These are phyloP conservation scores for Adelphocoris suturalis DNA, from an alignment of 2,888 invertebrate genomes.

Conservation along the genomic window DNA sequence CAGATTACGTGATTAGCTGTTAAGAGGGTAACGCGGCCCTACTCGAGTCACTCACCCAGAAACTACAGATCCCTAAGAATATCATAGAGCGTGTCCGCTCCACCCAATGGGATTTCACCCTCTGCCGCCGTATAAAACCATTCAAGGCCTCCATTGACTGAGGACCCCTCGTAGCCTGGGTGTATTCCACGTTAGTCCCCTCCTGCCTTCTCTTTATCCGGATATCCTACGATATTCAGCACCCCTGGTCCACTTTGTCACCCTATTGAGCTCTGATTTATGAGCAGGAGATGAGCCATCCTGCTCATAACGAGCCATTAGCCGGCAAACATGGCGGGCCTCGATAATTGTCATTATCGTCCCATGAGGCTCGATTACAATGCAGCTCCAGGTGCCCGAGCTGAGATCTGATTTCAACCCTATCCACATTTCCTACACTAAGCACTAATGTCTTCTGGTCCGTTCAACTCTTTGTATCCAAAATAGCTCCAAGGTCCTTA, in stretches of 20 bases:
- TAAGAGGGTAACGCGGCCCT: not conserved
- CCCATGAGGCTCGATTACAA: slow-evolving; percentile 27
- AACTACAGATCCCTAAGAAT: slow-evolving; percentile 9
- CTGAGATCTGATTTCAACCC: not conserved
- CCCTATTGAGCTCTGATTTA: slow-evolving; percentile 25
- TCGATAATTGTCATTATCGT: slow-evolving; percentile 22
- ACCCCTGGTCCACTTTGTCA: slow-evolving; percentile 11
- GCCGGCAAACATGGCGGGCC: slow-evolving; percentile 25
- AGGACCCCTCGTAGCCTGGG: not conserved
- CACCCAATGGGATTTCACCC: slow-evolving; percentile 26
- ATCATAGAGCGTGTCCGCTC: slow-evolving; percentile 19
- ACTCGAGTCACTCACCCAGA: not conserved
- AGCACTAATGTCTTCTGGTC: no score
- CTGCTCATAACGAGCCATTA: slow-evolving; percentile 33
- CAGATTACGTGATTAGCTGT: not conserved
- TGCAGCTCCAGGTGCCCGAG: not conserved
- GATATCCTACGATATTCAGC: slow-evolving; percentile 30
- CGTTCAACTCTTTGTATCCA: no score
- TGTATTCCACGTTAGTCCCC: not conserved
- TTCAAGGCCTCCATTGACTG: not conserved
- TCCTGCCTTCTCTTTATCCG: not conserved
- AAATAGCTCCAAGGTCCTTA: no score
- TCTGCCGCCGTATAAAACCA: slow-evolving; percentile 18
- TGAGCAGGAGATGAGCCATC: not conserved
- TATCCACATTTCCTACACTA: no score